These are phyloP conservation scores for Tiliacea aurago DNA, from an alignment of 2,888 invertebrate genomes.

Conservation along the genomic window DNA sequence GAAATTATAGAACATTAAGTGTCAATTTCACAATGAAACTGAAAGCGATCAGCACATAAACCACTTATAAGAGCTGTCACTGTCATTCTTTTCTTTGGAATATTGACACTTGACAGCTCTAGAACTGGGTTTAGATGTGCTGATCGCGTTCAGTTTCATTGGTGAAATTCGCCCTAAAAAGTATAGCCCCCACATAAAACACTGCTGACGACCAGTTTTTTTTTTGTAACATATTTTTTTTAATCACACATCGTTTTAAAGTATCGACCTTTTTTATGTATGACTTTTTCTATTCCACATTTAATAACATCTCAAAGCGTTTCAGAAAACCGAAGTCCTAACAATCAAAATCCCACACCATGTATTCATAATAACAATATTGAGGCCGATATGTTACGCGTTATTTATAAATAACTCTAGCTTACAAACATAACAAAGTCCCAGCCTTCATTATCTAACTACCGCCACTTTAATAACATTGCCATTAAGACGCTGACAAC, in stretches of 20 bases:
- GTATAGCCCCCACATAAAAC: background rate
- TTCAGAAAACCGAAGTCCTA: background rate
- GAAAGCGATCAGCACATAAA: no score
- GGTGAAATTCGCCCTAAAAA: no score
- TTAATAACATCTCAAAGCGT: background rate
- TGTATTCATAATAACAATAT: constrained; percentile 4
- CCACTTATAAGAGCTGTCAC: no score
- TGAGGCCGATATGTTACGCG: background rate
- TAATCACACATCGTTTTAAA: background rate
- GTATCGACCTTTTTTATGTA: background rate
- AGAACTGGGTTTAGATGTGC: no score
- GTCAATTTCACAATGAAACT: no score
- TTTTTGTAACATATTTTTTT: no score
- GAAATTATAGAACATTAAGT: background rate
- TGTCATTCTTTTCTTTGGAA: no score
- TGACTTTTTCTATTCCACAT: background rate
- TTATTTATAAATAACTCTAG: background rate
- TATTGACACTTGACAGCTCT: no score
- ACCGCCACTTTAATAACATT: constrained; percentile 28
- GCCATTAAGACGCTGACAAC: no score
- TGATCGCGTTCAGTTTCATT: no score
- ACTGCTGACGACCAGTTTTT: background rate
- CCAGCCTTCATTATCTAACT: constrained; percentile 50
- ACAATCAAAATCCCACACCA: background rate
- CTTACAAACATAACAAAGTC: constrained; percentile 51